A percentile compares a stretch with the other conserved stretches of the same genome.
Conservation (phyloP, 2,797 vertebrate species). For the Babyrousa celebensis region DNA sequence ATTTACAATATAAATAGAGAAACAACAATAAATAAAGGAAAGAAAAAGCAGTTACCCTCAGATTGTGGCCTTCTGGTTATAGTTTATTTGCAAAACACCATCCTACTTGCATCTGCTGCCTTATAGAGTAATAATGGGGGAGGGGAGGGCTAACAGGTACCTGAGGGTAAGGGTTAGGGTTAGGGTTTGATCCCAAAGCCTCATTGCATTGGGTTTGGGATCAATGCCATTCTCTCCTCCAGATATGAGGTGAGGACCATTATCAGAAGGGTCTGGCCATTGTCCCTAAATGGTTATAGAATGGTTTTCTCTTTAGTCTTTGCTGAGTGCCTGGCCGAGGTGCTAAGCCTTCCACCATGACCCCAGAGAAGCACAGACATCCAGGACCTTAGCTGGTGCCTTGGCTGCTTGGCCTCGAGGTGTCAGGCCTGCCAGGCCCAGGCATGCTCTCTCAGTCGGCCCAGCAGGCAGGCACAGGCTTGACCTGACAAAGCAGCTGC, state of each 20-base stretch:
- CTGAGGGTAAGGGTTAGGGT: too few species aligned
- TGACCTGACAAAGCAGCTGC: slow-evolving; percentile 52
- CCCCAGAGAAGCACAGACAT: not conserved
- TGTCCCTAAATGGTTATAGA: not conserved
- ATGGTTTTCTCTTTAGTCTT: slow-evolving; percentile 4
- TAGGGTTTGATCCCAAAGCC: not conserved
- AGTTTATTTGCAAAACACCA: not conserved
- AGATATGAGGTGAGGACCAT: not conserved
- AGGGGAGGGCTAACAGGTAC: not conserved
- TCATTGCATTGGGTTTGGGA: not conserved
- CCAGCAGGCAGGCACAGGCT: not conserved
- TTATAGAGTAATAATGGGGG: not conserved
- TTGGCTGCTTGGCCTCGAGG: not conserved
- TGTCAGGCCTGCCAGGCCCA: not conserved
- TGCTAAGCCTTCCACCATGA: not conserved
- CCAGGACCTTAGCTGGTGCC: not conserved
- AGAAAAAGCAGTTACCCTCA: not conserved
- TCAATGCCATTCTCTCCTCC: not conserved
- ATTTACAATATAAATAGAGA: not conserved
- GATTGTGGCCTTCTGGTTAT: not conserved
- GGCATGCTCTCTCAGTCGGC: not conserved
- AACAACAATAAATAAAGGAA: not conserved
- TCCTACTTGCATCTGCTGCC: not conserved
- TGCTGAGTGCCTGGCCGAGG: not conserved
- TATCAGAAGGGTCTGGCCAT: not conserved